Evolutionary conservation across 1,140 invertebrate genomes (phyloP).

Genomic region (Homarus americanus): DNA sequence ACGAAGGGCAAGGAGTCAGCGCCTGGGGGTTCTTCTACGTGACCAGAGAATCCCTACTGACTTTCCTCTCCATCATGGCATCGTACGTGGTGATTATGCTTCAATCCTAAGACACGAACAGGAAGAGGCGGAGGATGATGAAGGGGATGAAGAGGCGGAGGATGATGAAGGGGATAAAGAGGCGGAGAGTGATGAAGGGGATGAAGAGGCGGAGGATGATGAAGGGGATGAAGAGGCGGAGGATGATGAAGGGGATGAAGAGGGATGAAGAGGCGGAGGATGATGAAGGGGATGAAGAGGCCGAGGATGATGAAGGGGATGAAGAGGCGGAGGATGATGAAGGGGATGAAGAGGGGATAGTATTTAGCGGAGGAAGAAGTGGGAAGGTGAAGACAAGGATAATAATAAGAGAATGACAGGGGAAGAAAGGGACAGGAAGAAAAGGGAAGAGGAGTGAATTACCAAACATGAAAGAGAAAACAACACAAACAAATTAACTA

Average conservation of each 20-base stretch:
- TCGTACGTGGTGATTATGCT: slow-evolving; percentile 48
- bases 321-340: background rate
- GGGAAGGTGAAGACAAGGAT: background rate
- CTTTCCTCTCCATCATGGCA: slow-evolving; percentile 1
- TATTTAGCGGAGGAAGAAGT: background rate
- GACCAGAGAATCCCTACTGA: slow-evolving; percentile 21
- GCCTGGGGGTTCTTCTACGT: slow-evolving; percentile 43
- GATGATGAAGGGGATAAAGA: background rate
- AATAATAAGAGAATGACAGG: background rate
- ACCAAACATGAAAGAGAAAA: background rate
- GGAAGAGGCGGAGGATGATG: background rate
- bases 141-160: background rate
- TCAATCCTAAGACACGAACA: background rate
- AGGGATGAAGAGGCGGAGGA: no score
- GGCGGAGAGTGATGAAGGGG: background rate
- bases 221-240: background rate
- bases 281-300: background rate
- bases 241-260: no score
- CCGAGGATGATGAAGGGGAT: no score
- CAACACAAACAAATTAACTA: background rate
- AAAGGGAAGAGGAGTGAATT: background rate
- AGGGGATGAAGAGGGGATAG: no score
- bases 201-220: background rate
- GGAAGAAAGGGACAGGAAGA: background rate
- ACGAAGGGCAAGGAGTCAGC: background rate